These are phyloP conservation scores for Mimas tiliae DNA, from an alignment of 2,888 invertebrate species.

Conservation along the genomic window DNA sequence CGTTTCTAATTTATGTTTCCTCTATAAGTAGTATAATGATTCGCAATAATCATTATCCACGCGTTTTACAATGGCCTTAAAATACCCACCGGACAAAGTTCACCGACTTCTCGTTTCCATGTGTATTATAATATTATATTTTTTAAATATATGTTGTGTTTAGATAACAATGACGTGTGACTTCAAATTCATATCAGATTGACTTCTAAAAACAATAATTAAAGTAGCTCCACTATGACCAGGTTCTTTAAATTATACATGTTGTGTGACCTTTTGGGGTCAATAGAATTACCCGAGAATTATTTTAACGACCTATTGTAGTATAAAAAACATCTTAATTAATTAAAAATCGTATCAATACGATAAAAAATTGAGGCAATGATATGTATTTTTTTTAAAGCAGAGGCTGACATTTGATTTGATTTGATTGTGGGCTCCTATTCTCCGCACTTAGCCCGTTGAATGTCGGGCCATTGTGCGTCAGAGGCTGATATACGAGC, in stretches of 20 bases:
- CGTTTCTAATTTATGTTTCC: neutral
- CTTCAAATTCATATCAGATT: neutral
- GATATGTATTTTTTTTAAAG: too few relatives aligned
- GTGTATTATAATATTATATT: neutral
- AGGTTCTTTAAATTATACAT: neutral
- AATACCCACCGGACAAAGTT: neutral
- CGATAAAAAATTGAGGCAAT: too few relatives aligned
- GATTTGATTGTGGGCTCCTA: too few relatives aligned
- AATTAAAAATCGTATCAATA: too few relatives aligned
- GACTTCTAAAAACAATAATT: neutral
- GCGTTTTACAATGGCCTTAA: neutral
- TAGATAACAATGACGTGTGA: conserved; percentile 8
- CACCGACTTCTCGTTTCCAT: conserved; percentile 10
- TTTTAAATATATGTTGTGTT: neutral
- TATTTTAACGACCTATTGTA: too few relatives aligned
- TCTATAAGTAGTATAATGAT: neutral
- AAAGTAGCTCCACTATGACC: neutral
- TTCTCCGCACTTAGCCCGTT: too few relatives aligned
- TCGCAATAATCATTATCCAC: neutral
- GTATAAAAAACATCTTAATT: too few relatives aligned
- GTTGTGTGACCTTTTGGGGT: too few relatives aligned
- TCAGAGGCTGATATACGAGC: too few relatives aligned
- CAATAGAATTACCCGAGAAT: too few relatives aligned
- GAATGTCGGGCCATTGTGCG: too few relatives aligned
- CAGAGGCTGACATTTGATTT: too few relatives aligned